Conservation (phyloP, 2,888 invertebrate genomes). For the Dolichopus griseipennis region DNA sequence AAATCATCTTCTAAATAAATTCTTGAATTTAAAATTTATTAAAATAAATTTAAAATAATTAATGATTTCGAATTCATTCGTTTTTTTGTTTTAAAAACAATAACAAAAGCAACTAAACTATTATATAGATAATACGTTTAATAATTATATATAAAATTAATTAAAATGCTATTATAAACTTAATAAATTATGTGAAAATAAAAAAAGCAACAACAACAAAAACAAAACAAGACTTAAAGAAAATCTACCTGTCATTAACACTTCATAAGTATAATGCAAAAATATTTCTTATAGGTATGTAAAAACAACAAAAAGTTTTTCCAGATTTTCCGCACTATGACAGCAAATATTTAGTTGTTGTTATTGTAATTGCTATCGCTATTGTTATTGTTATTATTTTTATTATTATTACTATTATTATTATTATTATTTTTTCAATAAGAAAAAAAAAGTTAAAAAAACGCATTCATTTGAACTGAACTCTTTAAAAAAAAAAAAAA, state of each 20-base stretch:
- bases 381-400: too few relatives aligned
- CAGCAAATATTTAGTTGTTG: too few relatives aligned
- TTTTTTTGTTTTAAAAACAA: too few relatives aligned
- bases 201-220: not conserved
- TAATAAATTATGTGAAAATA: not conserved
- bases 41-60: too few relatives aligned
- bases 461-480: slow-evolving; percentile 3
- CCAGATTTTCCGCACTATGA: not conserved
- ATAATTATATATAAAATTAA: not conserved
- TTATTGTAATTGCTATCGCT: too few relatives aligned
- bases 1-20: too few relatives aligned
- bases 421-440: too few relatives aligned
- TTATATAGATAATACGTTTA: not conserved
- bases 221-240: not conserved
- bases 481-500: too few relatives aligned
- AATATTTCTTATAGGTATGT: not conserved
- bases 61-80: too few relatives aligned
- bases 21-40: too few relatives aligned
- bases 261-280: not conserved
- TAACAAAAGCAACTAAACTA: too few relatives aligned
- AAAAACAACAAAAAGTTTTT: not conserved
- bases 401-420: too few relatives aligned
- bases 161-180: not conserved
- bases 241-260: not conserved
- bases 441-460: not conserved